Evolutionary conservation across 2,888 invertebrate species (phyloP).

Genomic region (Oeneis ivallda): DNA sequence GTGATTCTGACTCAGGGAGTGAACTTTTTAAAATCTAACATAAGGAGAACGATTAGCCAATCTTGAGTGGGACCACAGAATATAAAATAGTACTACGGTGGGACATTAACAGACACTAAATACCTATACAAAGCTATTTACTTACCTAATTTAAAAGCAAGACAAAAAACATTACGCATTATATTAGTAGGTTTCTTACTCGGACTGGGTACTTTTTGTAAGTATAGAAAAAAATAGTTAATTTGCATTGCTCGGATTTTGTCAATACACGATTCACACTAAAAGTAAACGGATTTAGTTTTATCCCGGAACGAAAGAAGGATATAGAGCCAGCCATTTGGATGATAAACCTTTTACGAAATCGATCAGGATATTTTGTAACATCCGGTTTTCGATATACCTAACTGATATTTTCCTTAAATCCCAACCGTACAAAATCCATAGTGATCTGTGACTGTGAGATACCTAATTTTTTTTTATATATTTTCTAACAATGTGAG

Average conservation of each 20-base stretch:
- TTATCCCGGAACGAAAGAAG: conserved; percentile 24
- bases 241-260: neutral
- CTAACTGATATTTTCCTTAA: neutral
- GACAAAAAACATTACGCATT: neutral
- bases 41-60: too few relatives aligned
- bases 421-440: neutral
- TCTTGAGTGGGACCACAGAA: too few relatives aligned
- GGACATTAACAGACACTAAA: too few relatives aligned
- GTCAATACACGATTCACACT: conserved; percentile 23
- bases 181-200: neutral
- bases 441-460: neutral
- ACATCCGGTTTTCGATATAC: neutral
- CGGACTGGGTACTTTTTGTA: neutral
- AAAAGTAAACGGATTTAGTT: conserved; percentile 22
- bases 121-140: too few relatives aligned
- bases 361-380: neutral
- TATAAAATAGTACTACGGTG: too few relatives aligned
- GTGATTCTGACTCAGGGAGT: too few relatives aligned
- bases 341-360: conserved; percentile 8
- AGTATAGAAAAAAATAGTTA: neutral
- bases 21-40: too few relatives aligned
- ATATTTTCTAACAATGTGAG: too few relatives aligned
- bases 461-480: too few relatives aligned
- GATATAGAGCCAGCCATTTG: neutral
- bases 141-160: neutral